These are phyloP conservation scores for Ophthalmolycus amberensis DNA, from an alignment of 2,113 vertebrate genomes.

Conservation along the genomic window DNA sequence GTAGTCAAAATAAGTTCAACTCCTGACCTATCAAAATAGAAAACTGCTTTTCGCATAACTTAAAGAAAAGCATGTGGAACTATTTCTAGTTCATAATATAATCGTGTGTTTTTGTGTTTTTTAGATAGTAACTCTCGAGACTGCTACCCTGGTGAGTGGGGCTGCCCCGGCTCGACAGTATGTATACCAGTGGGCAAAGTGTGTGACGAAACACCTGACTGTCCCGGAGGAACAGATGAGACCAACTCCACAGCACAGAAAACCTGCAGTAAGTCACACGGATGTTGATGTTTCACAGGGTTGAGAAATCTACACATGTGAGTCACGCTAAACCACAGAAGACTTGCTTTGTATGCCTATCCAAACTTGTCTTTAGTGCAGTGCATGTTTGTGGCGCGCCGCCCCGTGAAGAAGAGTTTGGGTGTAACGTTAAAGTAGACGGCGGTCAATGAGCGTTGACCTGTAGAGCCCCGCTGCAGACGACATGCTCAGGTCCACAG, in stretches of 20 bases:
- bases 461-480: too few relatives aligned
- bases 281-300: background rate
- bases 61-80: background rate
- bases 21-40: background rate
- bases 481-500: too few relatives aligned
- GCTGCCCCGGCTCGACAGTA: conserved; percentile 73
- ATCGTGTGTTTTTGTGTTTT: background rate
- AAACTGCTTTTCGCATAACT: background rate
- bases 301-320: background rate
- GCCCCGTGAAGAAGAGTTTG: too few relatives aligned
- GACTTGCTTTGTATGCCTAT: background rate
- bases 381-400: background rate
- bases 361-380: background rate
- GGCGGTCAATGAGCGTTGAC: too few relatives aligned
- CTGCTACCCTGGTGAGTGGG: conserved; percentile 84
- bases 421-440: too few relatives aligned
- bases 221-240: conserved; percentile 80
- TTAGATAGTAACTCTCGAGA: conserved; percentile 77
- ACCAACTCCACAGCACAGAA: conserved; percentile 76
- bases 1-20: background rate
- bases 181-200: conserved; percentile 79
- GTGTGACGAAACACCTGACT: conserved; percentile 77
- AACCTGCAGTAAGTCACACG: conserved; percentile 72
- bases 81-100: background rate
- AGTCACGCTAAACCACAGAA: background rate